A percentile compares a stretch with the other conserved stretches of the same genome.
Conservation (phyloP, 2,113 vertebrate species). For the Phyllostomus hastatus region DNA sequence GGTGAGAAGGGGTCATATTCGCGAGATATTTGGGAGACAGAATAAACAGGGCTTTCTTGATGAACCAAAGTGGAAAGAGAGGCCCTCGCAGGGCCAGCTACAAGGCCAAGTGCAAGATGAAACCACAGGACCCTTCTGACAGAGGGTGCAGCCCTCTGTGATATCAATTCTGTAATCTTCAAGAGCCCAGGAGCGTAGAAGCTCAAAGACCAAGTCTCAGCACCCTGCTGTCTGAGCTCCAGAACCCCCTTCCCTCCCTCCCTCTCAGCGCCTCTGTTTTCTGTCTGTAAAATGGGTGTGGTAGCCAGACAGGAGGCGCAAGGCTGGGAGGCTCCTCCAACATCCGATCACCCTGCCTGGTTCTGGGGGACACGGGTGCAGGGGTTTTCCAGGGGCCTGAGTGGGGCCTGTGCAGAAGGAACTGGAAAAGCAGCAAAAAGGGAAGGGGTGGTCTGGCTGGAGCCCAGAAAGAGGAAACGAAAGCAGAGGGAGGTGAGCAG, state of each 20-base stretch:
- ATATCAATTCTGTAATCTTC: neutral
- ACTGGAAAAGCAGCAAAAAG: neutral
- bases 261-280: neutral
- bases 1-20: neutral
- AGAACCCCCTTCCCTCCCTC: neutral
- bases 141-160: neutral
- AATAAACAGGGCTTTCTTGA: neutral
- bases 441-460: neutral
- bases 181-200: neutral
- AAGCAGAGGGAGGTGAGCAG: neutral
- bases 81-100: neutral
- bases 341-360: neutral
- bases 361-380: neutral
- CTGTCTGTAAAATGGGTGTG: neutral
- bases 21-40: neutral
- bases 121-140: neutral
- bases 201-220: neutral
- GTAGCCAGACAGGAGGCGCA: neutral
- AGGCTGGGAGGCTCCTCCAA: neutral
- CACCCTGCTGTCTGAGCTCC: neutral
- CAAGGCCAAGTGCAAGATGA: neutral
- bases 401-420: neutral
- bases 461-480: slow-evolving; percentile 37
- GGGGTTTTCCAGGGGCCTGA: neutral
- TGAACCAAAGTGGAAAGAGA: neutral